A percentile compares a stretch with the other conserved stretches of the same genome.
These are phyloP conservation scores for Laticauda laticaudata DNA, from an alignment of 2,113 vertebrate species.

Conservation along the genomic window DNA sequence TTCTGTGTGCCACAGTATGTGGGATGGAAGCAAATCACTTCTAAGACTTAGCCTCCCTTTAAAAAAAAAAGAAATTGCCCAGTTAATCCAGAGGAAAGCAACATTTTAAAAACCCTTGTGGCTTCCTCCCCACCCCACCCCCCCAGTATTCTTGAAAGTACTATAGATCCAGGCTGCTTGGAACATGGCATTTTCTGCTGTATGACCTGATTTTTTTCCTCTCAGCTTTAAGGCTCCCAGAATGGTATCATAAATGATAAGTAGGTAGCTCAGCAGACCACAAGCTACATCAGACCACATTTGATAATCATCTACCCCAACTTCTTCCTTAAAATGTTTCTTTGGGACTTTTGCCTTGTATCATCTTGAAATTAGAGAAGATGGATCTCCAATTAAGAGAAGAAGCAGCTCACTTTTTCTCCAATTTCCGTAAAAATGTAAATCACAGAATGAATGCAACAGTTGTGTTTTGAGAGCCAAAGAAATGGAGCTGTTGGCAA, in stretches of 20 bases:
- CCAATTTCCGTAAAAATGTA: background rate
- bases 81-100: conserved; percentile 53
- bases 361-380: background rate
- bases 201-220: conserved; percentile 10
- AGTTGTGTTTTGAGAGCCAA: background rate
- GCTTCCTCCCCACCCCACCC: background rate
- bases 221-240: conserved; percentile 18
- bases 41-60: conserved; percentile 54
- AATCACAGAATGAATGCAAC: background rate
- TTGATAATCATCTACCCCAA: background rate
- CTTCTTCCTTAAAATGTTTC: background rate
- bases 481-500: background rate
- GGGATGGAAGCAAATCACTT: background rate
- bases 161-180: conserved; percentile 29
- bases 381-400: background rate
- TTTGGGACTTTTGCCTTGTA: background rate
- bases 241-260: background rate
- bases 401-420: background rate
- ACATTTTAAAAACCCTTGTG: conserved; percentile 44
- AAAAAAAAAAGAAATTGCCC: conserved; percentile 1
- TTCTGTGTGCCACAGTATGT: background rate
- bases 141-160: conserved; percentile 51
- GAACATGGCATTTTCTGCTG: conserved; percentile 35
- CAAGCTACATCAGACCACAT: background rate
- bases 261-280: background rate